These are phyloP conservation scores for Sciurus carolinensis DNA, from an alignment of 2,797 vertebrate genomes.

Conservation along the genomic window DNA sequence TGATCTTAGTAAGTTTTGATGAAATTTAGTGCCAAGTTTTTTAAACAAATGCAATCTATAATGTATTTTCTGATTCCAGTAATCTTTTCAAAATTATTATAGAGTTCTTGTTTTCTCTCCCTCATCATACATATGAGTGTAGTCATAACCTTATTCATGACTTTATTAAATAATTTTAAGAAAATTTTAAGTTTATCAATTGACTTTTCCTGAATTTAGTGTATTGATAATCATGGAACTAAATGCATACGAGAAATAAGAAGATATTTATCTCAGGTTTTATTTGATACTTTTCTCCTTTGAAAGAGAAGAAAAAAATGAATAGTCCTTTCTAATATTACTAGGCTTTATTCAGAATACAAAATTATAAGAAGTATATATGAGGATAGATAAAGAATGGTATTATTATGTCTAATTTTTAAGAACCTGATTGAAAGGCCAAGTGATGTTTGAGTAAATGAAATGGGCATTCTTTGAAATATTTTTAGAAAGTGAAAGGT, in stretches of 20 bases:
- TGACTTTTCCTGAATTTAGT: background rate
- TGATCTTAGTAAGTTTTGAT: background rate
- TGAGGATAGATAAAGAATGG: background rate
- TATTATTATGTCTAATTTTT: slow-evolving; percentile 8
- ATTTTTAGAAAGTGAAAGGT: slow-evolving; percentile 29
- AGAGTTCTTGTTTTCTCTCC: background rate
- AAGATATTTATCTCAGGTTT: background rate
- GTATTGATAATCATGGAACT: background rate
- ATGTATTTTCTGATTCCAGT: background rate
- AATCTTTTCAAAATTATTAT: slow-evolving; percentile 1
- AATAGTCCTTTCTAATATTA: background rate
- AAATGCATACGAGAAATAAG: background rate
- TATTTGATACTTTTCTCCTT: background rate
- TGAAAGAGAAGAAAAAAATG: background rate
- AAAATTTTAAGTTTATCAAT: background rate
- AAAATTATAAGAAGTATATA: background rate
- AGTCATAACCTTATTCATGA: background rate
- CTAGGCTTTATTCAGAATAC: background rate
- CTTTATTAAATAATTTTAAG: background rate
- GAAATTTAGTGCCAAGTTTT: slow-evolving; percentile 6
- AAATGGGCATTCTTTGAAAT: background rate
- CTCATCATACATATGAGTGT: background rate
- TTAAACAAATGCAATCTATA: slow-evolving; percentile 15
- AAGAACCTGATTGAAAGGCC: background rate
- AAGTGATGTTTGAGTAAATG: background rate